These are phyloP conservation scores for Octopus bimaculoides DNA, from an alignment of 1,140 invertebrate species.

Conservation along the genomic window DNA sequence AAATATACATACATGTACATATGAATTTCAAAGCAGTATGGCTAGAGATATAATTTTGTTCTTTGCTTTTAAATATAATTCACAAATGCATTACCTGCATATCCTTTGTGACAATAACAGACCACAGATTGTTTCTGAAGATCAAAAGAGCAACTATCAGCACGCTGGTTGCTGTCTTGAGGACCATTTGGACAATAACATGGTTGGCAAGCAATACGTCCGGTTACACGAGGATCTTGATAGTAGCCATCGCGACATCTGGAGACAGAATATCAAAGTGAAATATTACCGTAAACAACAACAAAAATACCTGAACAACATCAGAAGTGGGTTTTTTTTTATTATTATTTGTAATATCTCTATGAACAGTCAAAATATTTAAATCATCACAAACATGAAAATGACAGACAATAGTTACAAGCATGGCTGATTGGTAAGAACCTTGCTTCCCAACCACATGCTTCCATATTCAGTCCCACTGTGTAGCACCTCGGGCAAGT, in stretches of 20 bases:
- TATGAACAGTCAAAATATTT: too few relatives aligned
- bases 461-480: too few relatives aligned
- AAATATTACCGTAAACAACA: not conserved
- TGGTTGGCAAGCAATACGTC: slow-evolving; percentile 85
- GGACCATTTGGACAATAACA: slow-evolving; percentile 91
- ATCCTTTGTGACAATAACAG: slow-evolving; percentile 90
- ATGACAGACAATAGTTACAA: too few relatives aligned
- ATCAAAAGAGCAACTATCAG: slow-evolving; percentile 83
- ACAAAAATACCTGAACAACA: not conserved
- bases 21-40: too few relatives aligned
- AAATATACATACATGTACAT: too few relatives aligned
- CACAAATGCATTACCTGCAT: slow-evolving; percentile 63
- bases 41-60: too few relatives aligned
- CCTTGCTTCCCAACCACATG: too few relatives aligned
- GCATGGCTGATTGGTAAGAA: too few relatives aligned
- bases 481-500: too few relatives aligned
- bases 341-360: not conserved
- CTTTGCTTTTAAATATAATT: too few relatives aligned
- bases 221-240: slow-evolving; percentile 86
- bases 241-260: slow-evolving; percentile 89
- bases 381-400: too few relatives aligned
- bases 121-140: slow-evolving; percentile 82
- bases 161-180: slow-evolving; percentile 80
- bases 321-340: not conserved
- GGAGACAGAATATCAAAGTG: not conserved